phyloP scores from a whole-genome alignment of 2,888 invertebrate genomes.

The Eurytoma adleriae region DNA sequence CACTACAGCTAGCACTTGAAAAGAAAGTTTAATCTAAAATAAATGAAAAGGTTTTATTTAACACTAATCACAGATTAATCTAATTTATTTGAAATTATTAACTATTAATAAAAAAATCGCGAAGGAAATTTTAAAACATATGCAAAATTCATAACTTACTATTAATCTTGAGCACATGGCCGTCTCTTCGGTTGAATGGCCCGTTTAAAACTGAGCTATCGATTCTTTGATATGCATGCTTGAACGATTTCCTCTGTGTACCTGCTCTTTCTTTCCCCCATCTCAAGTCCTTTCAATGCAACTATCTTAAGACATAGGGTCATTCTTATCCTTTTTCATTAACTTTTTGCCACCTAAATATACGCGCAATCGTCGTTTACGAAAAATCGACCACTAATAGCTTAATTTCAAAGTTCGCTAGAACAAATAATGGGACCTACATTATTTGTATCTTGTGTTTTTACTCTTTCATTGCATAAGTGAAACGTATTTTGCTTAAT shows the following conservation, averaged over 20 bases:
- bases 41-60: not conserved
- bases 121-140: not conserved
- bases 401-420: too few species aligned
- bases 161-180: conserved; percentile 26
- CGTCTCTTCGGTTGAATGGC: conserved; percentile 47
- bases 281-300: conserved; percentile 25
- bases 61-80: not conserved
- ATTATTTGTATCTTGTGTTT: too few species aligned
- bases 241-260: conserved; percentile 32
- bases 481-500: too few species aligned
- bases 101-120: not conserved
- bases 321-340: conserved; percentile 26
- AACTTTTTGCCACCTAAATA: conserved; percentile 8
- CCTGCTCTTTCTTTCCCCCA: conserved; percentile 61
- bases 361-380: too few species aligned
- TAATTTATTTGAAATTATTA: not conserved
- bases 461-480: too few species aligned
- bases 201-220: conserved; percentile 46
- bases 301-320: conserved; percentile 28
- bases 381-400: too few species aligned
- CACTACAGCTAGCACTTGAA: too few species aligned
- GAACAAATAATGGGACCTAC: too few species aligned
- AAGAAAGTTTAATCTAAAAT: too few species aligned
- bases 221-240: conserved; percentile 48
- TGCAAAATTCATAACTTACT: conserved; percentile 32